Evolutionary conservation across 2,888 invertebrate genomes (phyloP).

Genomic region (Tenthredo amoena): DNA sequence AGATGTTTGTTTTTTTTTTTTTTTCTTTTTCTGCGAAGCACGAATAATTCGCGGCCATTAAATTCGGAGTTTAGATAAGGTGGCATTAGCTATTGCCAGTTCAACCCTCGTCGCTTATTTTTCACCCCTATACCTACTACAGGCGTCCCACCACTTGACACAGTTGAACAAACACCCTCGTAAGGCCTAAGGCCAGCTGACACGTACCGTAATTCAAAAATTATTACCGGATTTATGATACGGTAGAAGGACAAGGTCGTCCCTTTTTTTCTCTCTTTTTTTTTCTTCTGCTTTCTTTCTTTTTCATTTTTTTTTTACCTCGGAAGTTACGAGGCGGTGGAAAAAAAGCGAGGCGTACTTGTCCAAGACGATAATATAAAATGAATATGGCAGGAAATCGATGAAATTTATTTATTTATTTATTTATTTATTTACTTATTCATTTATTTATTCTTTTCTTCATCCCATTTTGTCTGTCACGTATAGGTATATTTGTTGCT

Average conservation of each 20-base stretch:
- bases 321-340: conserved; percentile 19
- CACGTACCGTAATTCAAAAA: conserved; percentile 43
- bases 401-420: conserved; percentile 8
- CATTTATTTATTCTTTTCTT: background rate
- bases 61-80: conserved; percentile 18
- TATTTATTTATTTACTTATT: background rate
- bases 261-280: conserved; percentile 1
- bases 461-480: background rate
- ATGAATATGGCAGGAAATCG: background rate
- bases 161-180: conserved; percentile 32
- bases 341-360: background rate
- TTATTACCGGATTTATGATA: conserved; percentile 38
- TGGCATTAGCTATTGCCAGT: conserved; percentile 4
- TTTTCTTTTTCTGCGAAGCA: background rate
- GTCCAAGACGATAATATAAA: conserved; percentile 14
- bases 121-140: background rate
- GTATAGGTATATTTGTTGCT: background rate
- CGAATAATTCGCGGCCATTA: background rate
- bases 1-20: background rate
- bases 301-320: background rate
- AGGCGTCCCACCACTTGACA: conserved; percentile 14
- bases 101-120: conserved; percentile 10
- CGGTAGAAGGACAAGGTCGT: conserved; percentile 32
- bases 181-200: conserved; percentile 30
- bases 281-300: background rate